Base-by-base conservation (phyloP, 2,113 vertebrate species). In the Muntiacus reevesi region DNA sequence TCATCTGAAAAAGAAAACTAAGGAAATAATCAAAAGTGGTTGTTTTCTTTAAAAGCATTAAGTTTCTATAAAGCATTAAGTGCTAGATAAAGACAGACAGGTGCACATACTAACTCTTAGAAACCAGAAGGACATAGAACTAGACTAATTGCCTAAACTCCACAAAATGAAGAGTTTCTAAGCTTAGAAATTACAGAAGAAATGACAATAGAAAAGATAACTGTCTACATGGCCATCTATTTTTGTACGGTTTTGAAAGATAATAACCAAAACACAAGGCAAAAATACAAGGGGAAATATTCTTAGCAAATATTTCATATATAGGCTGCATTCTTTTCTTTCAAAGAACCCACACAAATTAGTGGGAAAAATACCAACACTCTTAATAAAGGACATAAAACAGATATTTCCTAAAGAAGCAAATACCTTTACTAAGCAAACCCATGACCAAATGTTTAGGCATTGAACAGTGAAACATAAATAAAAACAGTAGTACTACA, bases 1-100 rank as follows among this genome's bases (percentile, higher is more conserved):
- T 89, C 55, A 89, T 25, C 54, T 23, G 30, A 94, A 82, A 94
- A 95, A 30, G 86, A 94, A 92, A 86, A 52, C 25, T 33, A 95
- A 71, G 33, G 13, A 60, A 87, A 95, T 71, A 50, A 88, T 33
- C n/a, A 76, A 60, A 79, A 93, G 19, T 2, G 2, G 8, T 27
- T 94, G 57, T 36, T 96, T 91, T 43, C 54, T 28, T 89, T 28
- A 28, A 96, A 93, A 25, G 8, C 16, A 85, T 89, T 64, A 95
- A 23, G 11, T 88, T 93, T 87, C 81, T 40, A 74, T 45, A 91
- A 93, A 36, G 17, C 43, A 89, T 57, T 78, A 87, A 87, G 64
- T 83, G 30, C 40, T 71, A 87, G 45, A 82, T 55, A 79, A 23
- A 71, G 2, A 17, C 27, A 62, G 23, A 45, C 10, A 43, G 28